A percentile compares a stretch with the other conserved stretches of the same genome.
Evolutionary conservation across 2,797 vertebrate species (phyloP).

Genomic region (Gallinago nigripennis): DNA sequence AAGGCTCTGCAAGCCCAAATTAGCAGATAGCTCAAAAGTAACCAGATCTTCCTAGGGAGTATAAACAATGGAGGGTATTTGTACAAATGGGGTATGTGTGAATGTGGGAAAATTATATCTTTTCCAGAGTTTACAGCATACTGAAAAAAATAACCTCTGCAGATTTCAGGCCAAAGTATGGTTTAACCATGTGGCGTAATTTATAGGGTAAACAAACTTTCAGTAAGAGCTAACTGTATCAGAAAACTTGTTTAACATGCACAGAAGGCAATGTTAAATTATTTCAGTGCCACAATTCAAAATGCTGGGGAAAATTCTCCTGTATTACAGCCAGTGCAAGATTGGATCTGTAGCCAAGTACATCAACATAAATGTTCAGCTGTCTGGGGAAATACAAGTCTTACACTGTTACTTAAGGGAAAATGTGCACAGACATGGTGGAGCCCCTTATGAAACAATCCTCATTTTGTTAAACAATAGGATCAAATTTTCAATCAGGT

Average conservation of each 20-base stretch:
- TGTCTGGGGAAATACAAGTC: slow-evolving; percentile 70
- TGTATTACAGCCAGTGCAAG: slow-evolving; percentile 64
- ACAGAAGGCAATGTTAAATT: slow-evolving; percentile 73
- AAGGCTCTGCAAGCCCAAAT: neutral
- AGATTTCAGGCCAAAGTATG: slow-evolving; percentile 12
- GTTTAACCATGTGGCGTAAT: slow-evolving; percentile 55
- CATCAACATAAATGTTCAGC: slow-evolving; percentile 65
- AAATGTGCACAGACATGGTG: slow-evolving; percentile 74
- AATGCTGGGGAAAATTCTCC: slow-evolving; percentile 71
- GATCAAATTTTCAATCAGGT: slow-evolving; percentile 75
- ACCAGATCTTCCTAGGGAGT: neutral
- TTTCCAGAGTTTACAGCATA: neutral
- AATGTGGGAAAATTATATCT: neutral
- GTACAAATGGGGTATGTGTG: neutral
- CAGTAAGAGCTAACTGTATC: slow-evolving; percentile 54
- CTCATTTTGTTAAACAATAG: slow-evolving; percentile 76
- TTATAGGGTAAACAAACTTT: slow-evolving; percentile 71
- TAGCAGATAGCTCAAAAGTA: neutral
- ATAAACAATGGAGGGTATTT: neutral
- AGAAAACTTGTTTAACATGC: slow-evolving; percentile 66
- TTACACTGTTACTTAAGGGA: slow-evolving; percentile 72
- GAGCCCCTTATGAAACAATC: slow-evolving; percentile 74
- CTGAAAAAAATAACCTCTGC: slow-evolving; percentile 28
- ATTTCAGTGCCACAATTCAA: slow-evolving; percentile 73
- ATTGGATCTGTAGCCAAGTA: slow-evolving; percentile 69